Base-by-base conservation (phyloP, 2,888 invertebrate genomes). In the Zelleria hepariella region DNA sequence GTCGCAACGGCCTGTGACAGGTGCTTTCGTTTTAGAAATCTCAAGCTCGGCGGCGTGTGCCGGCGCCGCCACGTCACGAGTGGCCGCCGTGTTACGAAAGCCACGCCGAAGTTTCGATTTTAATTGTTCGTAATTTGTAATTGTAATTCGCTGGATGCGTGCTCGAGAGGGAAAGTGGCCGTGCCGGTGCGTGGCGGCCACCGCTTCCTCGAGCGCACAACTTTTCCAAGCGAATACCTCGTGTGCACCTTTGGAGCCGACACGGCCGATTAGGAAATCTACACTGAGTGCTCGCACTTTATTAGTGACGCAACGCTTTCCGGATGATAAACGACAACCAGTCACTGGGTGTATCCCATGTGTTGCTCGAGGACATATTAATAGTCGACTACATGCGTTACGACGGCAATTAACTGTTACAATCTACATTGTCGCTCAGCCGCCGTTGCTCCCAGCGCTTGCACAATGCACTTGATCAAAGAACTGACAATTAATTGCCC, bases 401-500 rank as follows among this genome's bases (percentile, higher is more conserved):
- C 64, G 66, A 70, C 71, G 68, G 71, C 80, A 82, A 80, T 77
- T 73, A 66, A 74, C 20, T 10, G 15, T 42, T 42, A 24, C 24
- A 15, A 73, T 77, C 77, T 77, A 74, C 76, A 74, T 77, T 73
- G 78, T 80, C 80, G 15, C 42, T 56, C 42, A 20, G 20, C 18
- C 64, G 58, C 67, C 68, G 67, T 70, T 74, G 73, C 77, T 79
- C 72, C 73, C 24, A 15, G 6, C 27, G 70, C 73, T 85, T 84
- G 84, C 83, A 82, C 83, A 83, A 82, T 81, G 82, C 81, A 80
- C 77, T 79, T 82, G 84, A 84, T 80, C 80, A 75, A 48, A 75
- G 78, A 82, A 73, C 72, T 70, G 75, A 75, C 78, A 78, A 80
- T 79, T 82, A 78, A 76, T 74, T 80, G 85, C 3, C 53, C 53